Percentiles rank a stretch among this genome's conserved stretches.
phyloP scores from a whole-genome alignment of 1,140 invertebrate genomes.

The Stegodyphus mimosarum region DNA sequence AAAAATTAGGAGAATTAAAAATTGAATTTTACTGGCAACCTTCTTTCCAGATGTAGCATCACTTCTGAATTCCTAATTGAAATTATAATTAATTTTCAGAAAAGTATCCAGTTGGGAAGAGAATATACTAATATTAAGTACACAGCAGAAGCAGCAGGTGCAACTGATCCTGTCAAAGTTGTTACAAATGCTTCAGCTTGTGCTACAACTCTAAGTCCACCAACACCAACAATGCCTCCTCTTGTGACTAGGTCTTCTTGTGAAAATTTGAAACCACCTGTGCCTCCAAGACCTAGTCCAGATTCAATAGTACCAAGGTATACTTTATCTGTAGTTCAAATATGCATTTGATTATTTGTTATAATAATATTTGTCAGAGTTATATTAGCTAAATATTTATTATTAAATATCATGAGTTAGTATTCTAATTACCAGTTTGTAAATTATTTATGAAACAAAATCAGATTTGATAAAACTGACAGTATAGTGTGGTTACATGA shows the following conservation, averaged over 20 bases:
- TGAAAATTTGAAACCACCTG: conserved; percentile 61
- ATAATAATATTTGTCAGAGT: too few relatives aligned
- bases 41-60: too few relatives aligned
- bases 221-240: conserved; percentile 63
- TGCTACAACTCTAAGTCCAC: conserved; percentile 35
- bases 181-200: conserved; percentile 52
- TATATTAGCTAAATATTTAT: too few relatives aligned
- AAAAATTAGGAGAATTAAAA: too few relatives aligned
- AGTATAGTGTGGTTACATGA: too few relatives aligned
- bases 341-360: too few relatives aligned
- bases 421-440: not conserved
- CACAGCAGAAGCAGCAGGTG: conserved; percentile 66
- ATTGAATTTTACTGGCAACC: too few relatives aligned
- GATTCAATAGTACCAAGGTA: conserved; percentile 55
- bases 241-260: conserved; percentile 58
- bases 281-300: conserved; percentile 61
- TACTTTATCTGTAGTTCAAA: not conserved
- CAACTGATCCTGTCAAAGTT: conserved; percentile 63
- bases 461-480: too few relatives aligned
- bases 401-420: too few relatives aligned
- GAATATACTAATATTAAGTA: conserved; percentile 90
- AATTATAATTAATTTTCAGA: conserved; percentile 70
- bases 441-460: too few relatives aligned
- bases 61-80: too few relatives aligned
- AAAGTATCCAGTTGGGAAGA: conserved; percentile 82